Base-by-base conservation (phyloP, 2,797 vertebrate species). In the Chelidonichthys spinosus region DNA sequence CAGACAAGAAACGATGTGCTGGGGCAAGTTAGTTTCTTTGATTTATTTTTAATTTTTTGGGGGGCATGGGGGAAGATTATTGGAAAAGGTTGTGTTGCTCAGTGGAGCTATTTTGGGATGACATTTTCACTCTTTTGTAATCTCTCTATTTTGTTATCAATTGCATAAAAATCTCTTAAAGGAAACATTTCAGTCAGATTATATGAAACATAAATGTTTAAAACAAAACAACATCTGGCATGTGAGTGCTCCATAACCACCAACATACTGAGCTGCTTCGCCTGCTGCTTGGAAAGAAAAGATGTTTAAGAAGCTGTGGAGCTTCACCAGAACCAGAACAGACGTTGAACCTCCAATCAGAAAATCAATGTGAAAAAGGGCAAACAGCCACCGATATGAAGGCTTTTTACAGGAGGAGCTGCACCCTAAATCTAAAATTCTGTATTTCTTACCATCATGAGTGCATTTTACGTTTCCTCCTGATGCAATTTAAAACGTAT, bases 51-150 rank as follows among this genome's bases (percentile, higher is more conserved):
- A 4, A 13, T 42, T 33, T 63, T 65, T 61, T 37, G 36, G 55
- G 36, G 55, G 32, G 13, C 17, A 25, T 25, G 25, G 25, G 25
- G 4, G 18, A 47, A 18, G 32, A 53, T 55, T 47, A 5, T 43
- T 13, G 17, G 17, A 70, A 56, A 74, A 46, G 47, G 40, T 47
- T 39, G 17, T 36, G 52, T 50, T 54, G n/a, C 18, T 35, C 35
- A 58, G 39, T 62, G 46, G 44, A 63, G 46, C 33, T 65, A 42
- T 66, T 68, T 52, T 63, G 35, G 5, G 15, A 8, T 47, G 66
- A 82, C 70, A 78, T 74, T 67, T 67, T 39, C 50, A 53, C 17
- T 69, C 49, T 10, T 60, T 60, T 59, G 17, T 40, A 35, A 69
- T 73, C 25, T 60, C 55, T 56, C 47, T 18, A 50, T 42, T 49